Conservation (phyloP, 2,113 vertebrate genomes). For the Mobula hypostoma region DNA sequence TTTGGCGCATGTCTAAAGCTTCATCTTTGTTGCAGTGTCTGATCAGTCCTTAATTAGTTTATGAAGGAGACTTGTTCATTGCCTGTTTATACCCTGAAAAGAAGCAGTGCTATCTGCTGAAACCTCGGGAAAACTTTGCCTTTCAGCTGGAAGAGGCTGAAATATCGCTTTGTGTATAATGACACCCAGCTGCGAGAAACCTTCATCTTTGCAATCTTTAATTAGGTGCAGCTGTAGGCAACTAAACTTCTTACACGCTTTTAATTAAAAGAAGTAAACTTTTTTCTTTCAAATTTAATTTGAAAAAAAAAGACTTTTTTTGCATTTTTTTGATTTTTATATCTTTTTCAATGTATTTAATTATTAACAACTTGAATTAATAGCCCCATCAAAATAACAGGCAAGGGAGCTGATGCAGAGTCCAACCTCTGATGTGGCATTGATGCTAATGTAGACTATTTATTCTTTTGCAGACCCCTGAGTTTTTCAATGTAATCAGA, state of each 20-base stretch:
- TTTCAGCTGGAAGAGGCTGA: constrained; percentile 25
- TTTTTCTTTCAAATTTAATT: constrained; percentile 20
- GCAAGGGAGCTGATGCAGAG: neutral
- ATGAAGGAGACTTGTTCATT: constrained; percentile 1
- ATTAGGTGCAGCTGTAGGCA: constrained; percentile 37
- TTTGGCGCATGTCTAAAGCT: neutral
- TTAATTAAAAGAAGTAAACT: constrained; percentile 38
- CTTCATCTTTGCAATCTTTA: constrained; percentile 38
- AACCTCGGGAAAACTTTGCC: constrained; percentile 25
- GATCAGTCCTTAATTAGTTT: constrained; percentile 19
- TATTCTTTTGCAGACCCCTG: neutral
- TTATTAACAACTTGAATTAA: neutral
- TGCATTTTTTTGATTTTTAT: neutral
- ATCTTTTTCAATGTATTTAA: neutral
- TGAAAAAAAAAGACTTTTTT: neutral
- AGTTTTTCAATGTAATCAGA: neutral
- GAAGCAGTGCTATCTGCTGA: constrained; percentile 26
- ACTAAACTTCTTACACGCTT: constrained; percentile 27
- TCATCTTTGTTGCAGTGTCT: neutral
- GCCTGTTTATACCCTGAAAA: constrained; percentile 25
- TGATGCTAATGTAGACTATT: neutral
- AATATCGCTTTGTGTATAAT: constrained; percentile 34
- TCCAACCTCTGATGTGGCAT: neutral
- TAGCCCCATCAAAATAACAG: neutral
- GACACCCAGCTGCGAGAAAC: constrained; percentile 26